Conservation (phyloP, 2,797 vertebrate genomes). For the Eulemur rubriventer region DNA sequence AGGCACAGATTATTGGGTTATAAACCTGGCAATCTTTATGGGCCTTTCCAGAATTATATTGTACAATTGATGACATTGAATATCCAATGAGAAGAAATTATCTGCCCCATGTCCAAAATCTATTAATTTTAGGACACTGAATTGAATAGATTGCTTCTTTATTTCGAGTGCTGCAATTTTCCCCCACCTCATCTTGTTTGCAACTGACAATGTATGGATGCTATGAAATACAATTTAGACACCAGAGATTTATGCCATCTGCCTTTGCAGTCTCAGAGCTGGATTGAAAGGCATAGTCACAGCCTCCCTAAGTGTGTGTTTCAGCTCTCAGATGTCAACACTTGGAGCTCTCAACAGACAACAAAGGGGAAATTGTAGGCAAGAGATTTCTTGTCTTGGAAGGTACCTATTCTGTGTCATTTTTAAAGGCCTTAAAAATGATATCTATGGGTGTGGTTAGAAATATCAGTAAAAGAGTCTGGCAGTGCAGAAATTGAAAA, state of each 20-base stretch:
- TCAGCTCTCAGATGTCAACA: conserved; percentile 66
- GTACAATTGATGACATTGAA: neutral
- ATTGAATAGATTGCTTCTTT: neutral
- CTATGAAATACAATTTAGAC: conserved; percentile 55
- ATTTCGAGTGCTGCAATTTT: neutral
- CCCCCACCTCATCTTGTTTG: neutral
- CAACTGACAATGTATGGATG: conserved; percentile 43
- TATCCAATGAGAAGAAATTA: neutral
- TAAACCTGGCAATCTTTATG: neutral
- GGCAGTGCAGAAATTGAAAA: conserved; percentile 8
- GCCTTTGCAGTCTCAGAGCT: conserved; percentile 33
- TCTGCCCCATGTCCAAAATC: neutral
- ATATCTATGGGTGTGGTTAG: neutral
- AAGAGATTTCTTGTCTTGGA: neutral
- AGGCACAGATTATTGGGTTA: neutral
- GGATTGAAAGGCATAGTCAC: conserved; percentile 9
- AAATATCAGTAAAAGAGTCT: conserved; percentile 25
- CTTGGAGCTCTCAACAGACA: conserved; percentile 38
- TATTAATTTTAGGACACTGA: neutral
- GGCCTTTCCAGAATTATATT: neutral
- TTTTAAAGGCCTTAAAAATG: neutral
- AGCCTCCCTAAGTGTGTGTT: conserved; percentile 44
- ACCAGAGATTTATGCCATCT: conserved; percentile 52
- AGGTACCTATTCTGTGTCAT: neutral
- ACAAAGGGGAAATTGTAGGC: conserved; percentile 51